A percentile compares a stretch with the other conserved stretches of the same genome.
phyloP scores from a whole-genome alignment of 2,888 invertebrate genomes.

The Leptothorax acervorum region DNA sequence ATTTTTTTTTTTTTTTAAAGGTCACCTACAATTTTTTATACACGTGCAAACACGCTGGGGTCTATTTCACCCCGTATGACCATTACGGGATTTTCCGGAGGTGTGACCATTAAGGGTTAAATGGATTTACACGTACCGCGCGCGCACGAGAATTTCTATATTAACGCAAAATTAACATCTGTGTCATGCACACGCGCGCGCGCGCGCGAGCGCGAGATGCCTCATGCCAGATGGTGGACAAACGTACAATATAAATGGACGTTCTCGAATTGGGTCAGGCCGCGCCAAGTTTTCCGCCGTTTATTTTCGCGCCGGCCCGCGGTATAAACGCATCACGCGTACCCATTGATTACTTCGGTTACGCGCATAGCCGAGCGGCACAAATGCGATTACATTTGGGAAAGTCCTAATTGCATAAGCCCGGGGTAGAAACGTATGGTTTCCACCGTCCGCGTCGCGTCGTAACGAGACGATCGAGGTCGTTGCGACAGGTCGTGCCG shows the following conservation, averaged over 20 bases:
- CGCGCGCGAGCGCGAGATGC: neutral
- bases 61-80: too few relatives aligned
- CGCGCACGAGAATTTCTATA: neutral
- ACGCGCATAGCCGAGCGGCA: constrained; percentile 7
- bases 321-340: neutral
- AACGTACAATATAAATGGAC: constrained; percentile 37
- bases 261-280: constrained; percentile 45
- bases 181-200: neutral
- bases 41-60: too few relatives aligned
- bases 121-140: neutral
- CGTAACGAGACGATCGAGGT: neutral
- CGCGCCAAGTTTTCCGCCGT: constrained; percentile 40
- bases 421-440: neutral
- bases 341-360: constrained; percentile 39
- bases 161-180: constrained; percentile 39
- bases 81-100: too few relatives aligned
- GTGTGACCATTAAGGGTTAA: too few relatives aligned
- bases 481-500: neutral
- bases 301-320: constrained; percentile 29
- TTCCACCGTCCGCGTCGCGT: neutral
- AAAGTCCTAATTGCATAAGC: constrained; percentile 37
- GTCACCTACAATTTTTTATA: too few relatives aligned
- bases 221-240: constrained; percentile 33
- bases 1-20: too few relatives aligned
- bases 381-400: constrained; percentile 28